phyloP scores from a whole-genome alignment of 2,797 vertebrate genomes.

The Notolepis coatsorum region DNA sequence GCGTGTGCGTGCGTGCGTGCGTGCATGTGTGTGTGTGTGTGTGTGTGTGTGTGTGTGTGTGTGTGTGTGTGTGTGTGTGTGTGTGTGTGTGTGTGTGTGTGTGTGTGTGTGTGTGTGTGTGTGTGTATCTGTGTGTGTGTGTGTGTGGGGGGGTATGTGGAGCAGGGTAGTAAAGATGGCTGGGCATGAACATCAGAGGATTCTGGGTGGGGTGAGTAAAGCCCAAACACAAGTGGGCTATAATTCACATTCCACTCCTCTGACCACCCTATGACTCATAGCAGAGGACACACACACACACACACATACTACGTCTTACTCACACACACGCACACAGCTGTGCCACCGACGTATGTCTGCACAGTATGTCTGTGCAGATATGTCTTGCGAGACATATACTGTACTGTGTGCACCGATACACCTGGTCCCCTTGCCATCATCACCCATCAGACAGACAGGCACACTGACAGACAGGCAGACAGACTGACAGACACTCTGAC shows the following conservation, averaged over 20 bases:
- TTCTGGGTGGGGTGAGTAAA: neutral
- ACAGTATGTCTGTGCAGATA: neutral
- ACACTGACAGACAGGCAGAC: neutral
- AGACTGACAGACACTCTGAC: neutral
- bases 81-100: neutral
- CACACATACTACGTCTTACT: neutral
- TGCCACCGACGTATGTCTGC: neutral
- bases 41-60: neutral
- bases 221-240: neutral
- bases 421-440: conserved; percentile 36
- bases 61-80: no score
- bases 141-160: neutral
- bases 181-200: neutral
- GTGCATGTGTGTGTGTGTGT: conserved; percentile 1
- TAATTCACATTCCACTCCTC: conserved; percentile 14
- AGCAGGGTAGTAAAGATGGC: no score
- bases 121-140: neutral
- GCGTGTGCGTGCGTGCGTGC: conserved; percentile 8
- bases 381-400: conserved; percentile 17
- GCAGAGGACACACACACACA: conserved; percentile 2
- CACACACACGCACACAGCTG: neutral
- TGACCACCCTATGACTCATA: conserved; percentile 19
- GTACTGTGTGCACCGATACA: conserved; percentile 26
- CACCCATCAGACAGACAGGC: conserved; percentile 29
- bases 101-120: neutral